phyloP scores from a whole-genome alignment of 2,113 vertebrate genomes.

The Agapornis roseicollis region DNA sequence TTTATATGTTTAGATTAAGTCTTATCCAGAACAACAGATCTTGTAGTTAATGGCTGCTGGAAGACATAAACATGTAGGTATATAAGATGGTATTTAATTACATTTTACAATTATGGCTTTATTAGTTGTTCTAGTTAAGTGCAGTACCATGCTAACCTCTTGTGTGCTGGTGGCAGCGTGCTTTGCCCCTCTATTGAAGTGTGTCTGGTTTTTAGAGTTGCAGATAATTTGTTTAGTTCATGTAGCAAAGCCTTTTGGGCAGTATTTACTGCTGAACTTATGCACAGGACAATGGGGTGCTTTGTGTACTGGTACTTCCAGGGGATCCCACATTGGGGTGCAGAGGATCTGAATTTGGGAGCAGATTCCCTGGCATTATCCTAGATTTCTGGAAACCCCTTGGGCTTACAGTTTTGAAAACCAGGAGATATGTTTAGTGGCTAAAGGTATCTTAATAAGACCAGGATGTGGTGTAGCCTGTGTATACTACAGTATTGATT shows the following conservation, averaged over 20 bases:
- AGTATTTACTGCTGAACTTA: neutral
- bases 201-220: neutral
- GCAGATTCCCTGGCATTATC: neutral
- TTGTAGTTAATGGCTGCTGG: neutral
- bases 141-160: neutral
- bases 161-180: neutral
- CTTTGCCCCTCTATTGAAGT: neutral
- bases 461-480: neutral
- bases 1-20: slow-evolving; percentile 23
- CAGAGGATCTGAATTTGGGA: too few species aligned
- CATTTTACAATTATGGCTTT: neutral
- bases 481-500: neutral
- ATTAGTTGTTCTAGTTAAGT: slow-evolving; percentile 14
- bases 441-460: neutral
- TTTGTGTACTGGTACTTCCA: neutral
- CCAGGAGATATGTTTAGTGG: neutral
- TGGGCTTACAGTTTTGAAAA: neutral
- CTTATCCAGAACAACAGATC: neutral
- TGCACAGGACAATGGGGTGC: rapidly evolving
- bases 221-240: neutral
- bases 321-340: rapidly evolving
- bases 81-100: neutral
- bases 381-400: neutral
- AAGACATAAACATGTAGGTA: slow-evolving; percentile 10
- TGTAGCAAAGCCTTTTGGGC: neutral